Evolutionary conservation across 2,113 vertebrate species (phyloP), one percentile per base, ranked within the genome.

Genomic region (Kobus ellipsiprymnus): DNA sequence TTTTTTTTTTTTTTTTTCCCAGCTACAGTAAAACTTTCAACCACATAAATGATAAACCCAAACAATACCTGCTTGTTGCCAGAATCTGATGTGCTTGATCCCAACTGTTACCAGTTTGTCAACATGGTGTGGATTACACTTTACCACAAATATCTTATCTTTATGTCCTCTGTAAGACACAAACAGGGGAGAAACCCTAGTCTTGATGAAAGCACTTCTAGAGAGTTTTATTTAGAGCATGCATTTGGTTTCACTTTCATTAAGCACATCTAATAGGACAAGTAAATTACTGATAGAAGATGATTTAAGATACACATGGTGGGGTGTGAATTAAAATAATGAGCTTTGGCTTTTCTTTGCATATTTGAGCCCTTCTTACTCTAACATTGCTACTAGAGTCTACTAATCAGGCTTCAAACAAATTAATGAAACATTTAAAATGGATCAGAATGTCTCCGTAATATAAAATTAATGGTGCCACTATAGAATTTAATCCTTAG

Each of bases 41-140:
- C 10, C 60, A 62, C 10, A 46, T 29, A 85, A 77, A 52, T 1
- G 81, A 96, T 77, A 67, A 97, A 96, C 8, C n/a, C 46, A 57
- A 87, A 67, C 12, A 90, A 77, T 23, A 99, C 99, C 99, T 99
- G 99, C 99, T 98, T 99, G 99, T 78, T 99, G 99, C 99, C 99
- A 99, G 98, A 99, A 99, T 98, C 99, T 99, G 98, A 99, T 99
- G 98, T 99, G 99, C 71, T 99, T 99, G 48, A 99, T 99, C 33
- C 99, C 99, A 97, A 99, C 99, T 0, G 99, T 99, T 89, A 99
- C 99, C 93, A 99, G 98, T 87, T 99, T 99, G 98, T 99, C 99
- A 98, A 99, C 99, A 81, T 99, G 99, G 98, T 99, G 99, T 0
- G 99, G 99, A 94, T 99, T 99, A 97, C 99, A 99, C 97, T 99